Evolutionary conservation across 35 echinoderm and acorn worm genomes (phyloP).

Genomic region (Amphiura filiformis): DNA sequence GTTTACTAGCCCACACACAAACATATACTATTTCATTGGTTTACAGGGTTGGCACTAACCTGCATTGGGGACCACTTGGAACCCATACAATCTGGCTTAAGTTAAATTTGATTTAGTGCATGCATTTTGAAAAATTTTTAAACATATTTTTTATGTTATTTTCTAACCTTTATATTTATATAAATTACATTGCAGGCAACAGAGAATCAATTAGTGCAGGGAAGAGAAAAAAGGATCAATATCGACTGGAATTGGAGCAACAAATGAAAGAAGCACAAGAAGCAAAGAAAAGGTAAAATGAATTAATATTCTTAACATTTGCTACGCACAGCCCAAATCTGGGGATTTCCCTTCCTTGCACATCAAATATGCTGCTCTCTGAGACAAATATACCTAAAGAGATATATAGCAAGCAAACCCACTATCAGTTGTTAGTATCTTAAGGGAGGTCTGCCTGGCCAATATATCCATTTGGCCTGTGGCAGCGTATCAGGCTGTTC

Average conservation of each 20-base stretch:
- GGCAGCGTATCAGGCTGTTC: no score
- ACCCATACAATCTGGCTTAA: background rate
- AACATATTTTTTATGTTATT: background rate
- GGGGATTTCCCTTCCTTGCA: no score
- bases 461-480: no score
- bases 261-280: conserved; percentile 81
- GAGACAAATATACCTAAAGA: no score
- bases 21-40: no score
- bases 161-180: background rate
- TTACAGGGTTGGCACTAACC: background rate
- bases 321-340: no score
- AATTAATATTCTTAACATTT: no score
- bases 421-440: no score
- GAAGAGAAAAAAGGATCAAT: conserved; percentile 80
- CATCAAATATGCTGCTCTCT: no score
- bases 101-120: background rate
- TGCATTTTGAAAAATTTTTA: background rate
- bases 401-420: no score
- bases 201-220: conserved; percentile 71
- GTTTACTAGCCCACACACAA: no score
- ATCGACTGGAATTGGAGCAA: conserved; percentile 73
- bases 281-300: conserved; percentile 78
- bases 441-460: no score
- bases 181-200: conserved; percentile 40
- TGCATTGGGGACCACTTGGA: background rate